A percentile compares a stretch with the other conserved stretches of the same genome.
These are phyloP conservation scores for Micromesistius poutassou DNA, from an alignment of 2,797 vertebrate genomes.

Conservation along the genomic window DNA sequence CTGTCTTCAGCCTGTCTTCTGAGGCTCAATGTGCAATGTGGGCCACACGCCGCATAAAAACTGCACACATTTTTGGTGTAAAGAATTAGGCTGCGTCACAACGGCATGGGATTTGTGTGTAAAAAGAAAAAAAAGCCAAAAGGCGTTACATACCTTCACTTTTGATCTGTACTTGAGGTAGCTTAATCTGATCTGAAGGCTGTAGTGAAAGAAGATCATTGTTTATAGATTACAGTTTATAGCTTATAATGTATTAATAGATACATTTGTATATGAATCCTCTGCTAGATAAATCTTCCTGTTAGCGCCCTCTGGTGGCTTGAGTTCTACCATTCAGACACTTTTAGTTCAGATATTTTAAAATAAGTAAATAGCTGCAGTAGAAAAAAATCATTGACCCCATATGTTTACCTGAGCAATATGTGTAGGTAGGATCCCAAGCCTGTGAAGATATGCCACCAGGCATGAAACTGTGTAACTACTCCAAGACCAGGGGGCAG, in stretches of 20 bases:
- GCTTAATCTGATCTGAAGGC: conserved; percentile 94
- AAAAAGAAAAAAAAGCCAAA: neutral
- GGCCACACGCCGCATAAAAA: conserved; percentile 95
- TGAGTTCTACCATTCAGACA: neutral
- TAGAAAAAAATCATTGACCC: neutral
- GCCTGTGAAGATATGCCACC: conserved; percentile 98
- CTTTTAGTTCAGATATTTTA: no score
- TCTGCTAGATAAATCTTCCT: neutral
- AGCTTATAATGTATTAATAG: neutral
- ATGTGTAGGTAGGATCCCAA: conserved; percentile 96
- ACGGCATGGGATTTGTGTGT: neutral
- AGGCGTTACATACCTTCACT: conserved; percentile 79
- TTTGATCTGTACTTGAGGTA: conserved; percentile 94
- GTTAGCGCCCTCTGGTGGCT: neutral
- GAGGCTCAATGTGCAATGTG: conserved; percentile 83
- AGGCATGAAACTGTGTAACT: conserved; percentile 93
- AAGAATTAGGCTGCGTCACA: neutral
- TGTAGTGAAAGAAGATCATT: conserved; percentile 42
- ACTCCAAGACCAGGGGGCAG: conserved; percentile 83
- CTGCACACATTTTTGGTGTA: conserved; percentile 59
- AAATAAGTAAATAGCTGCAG: neutral
- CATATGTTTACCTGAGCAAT: conserved; percentile 83
- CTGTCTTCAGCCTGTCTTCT: conserved; percentile 79
- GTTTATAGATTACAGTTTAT: neutral
- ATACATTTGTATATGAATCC: neutral